Evolutionary conservation across 2,113 vertebrate species (phyloP).

Genomic region (Parotia lawesii): DNA sequence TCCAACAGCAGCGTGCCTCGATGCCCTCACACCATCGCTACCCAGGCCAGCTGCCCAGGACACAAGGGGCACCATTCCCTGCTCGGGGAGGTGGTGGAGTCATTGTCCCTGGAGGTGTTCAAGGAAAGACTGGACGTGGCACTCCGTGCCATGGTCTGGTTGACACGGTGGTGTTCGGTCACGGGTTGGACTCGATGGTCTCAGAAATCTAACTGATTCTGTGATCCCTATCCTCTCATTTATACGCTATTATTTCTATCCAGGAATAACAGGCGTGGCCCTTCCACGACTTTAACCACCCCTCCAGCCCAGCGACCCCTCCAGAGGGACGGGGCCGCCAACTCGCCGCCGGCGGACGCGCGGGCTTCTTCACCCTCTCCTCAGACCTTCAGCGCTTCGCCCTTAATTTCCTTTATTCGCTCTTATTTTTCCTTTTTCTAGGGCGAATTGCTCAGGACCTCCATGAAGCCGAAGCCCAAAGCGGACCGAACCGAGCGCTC

Average conservation of each 20-base stretch:
- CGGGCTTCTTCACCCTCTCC: neutral
- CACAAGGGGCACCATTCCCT: neutral
- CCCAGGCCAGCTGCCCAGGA: neutral
- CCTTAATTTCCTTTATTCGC: neutral
- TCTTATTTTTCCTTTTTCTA: neutral
- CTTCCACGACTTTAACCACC: neutral
- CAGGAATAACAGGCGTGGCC: neutral
- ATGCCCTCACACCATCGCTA: neutral
- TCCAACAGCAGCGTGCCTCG: neutral
- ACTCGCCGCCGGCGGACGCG: neutral
- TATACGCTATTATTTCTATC: neutral
- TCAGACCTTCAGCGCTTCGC: neutral
- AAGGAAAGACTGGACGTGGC: neutral
- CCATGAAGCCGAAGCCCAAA: accelerated
- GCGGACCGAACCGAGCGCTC: accelerated
- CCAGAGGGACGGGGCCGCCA: neutral
- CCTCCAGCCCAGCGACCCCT: neutral
- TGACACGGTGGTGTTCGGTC: neutral
- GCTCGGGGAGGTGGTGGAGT: neutral
- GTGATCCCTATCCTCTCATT: neutral
- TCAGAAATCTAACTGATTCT: neutral
- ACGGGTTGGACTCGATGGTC: no score
- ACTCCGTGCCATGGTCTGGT: no score
- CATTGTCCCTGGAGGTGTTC: no score
- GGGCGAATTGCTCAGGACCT: accelerated